Base-by-base conservation (phyloP, 2,888 invertebrate species). In the Sesamia inferens region DNA sequence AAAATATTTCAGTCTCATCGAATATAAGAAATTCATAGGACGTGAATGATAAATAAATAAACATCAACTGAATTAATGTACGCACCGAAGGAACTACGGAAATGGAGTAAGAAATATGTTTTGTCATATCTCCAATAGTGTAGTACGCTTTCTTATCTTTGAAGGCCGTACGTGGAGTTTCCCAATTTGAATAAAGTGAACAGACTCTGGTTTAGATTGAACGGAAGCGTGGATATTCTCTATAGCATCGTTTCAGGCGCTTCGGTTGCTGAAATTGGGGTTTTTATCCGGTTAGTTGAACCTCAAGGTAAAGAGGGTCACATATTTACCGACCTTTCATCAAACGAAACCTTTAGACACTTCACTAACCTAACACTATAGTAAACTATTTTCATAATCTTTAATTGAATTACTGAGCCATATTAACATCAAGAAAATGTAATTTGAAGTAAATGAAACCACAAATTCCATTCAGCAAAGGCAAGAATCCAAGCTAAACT, bases 1-100 rank as follows among this genome's bases (percentile, higher is more conserved):
- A 69, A 67, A 77, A 82, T 72, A 84, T 81, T 79, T 81, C 68
- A 70, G 70, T 71, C 54, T 69, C 66, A 51, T 73, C 65, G 57
- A 77, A 75, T 64, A 63, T 74, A 68, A 68, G 76, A 61, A 74
- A 83, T 81, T 82, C 74, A 79, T 83, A 77, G 78, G 61, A 77
- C 73, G 67, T 74, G 74, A 73, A 78, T 83, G 73, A 77, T 81
- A 83, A 82, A 85, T 83, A 83, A 71, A 79, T 74, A 73, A 73
- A 74, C 79, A 74, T 73, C 69, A 72, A 65, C 57, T 54, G 75
- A 73, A 75, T 82, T 79, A 72, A 78, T 80, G 67, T 80, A 55
- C 62, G 54, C 59, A 70, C 47, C 74, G 68, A 76, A 69, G 68
- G 67, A 74, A 76, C 22, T 58, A 22, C 66, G 80, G 66, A 73